These are phyloP conservation scores for Phoebastria nigripes DNA, from an alignment of 2,797 vertebrate genomes.

Conservation along the genomic window DNA sequence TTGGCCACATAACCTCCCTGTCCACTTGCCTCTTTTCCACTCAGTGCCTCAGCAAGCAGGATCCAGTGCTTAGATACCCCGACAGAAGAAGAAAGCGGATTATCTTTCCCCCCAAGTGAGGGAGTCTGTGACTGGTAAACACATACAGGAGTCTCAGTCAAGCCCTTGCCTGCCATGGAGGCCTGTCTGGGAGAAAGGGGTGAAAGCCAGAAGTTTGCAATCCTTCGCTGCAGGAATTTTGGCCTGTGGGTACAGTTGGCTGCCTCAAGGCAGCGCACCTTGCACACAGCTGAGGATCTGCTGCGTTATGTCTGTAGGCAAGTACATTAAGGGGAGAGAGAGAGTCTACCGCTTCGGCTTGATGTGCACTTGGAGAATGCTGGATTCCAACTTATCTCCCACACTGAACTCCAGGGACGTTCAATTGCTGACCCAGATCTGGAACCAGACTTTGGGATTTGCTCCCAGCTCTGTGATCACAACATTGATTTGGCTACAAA, in stretches of 20 bases:
- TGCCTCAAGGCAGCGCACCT: neutral
- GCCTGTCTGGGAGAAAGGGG: neutral
- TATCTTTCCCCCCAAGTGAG: neutral
- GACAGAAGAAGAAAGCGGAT: neutral
- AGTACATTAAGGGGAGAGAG: neutral
- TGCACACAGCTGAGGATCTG: slow-evolving; percentile 4
- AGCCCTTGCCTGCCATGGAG: neutral
- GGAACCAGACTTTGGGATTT: neutral
- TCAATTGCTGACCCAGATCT: neutral
- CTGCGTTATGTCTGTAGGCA: neutral
- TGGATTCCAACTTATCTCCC: neutral
- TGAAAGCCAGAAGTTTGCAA: neutral
- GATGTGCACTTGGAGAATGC: neutral
- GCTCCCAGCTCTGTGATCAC: neutral
- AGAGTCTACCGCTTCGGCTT: neutral
- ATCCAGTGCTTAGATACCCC: neutral
- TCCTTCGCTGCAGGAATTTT: neutral
- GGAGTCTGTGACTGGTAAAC: neutral
- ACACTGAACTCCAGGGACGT: neutral
- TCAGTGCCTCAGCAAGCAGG: neutral
- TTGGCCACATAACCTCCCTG: neutral
- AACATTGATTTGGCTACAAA: neutral
- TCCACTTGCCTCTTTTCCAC: neutral
- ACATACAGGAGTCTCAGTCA: neutral
- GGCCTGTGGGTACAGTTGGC: neutral